Evolutionary conservation across 2,888 invertebrate species (phyloP).

Genomic region (Sphaeridia pumilis): DNA sequence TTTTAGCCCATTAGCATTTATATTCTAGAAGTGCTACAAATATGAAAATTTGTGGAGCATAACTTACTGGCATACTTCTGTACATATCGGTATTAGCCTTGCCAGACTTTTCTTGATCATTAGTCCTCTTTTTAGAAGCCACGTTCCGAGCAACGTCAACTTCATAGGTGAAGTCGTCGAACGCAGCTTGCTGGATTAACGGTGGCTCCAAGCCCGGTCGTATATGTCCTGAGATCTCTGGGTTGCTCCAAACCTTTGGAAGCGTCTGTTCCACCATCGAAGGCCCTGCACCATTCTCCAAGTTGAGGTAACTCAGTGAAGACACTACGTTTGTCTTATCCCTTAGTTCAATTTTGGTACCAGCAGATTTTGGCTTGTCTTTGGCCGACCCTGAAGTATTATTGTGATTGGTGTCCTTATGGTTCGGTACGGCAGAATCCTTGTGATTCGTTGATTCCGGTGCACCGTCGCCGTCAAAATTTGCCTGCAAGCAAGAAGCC

Average conservation of each 20-base stretch:
- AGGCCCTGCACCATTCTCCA: conserved; percentile 24
- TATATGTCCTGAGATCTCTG: conserved; percentile 45
- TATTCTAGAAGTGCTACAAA: not conserved
- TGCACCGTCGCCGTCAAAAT: not conserved
- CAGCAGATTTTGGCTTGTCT: not conserved
- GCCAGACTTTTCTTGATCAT: conserved; percentile 35
- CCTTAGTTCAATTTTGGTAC: conserved; percentile 21
- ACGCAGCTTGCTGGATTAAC: conserved; percentile 69
- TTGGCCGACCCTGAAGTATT: not conserved
- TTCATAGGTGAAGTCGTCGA: conserved; percentile 66
- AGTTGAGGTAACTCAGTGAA: conserved; percentile 34
- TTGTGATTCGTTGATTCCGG: too few relatives aligned
- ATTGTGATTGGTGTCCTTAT: not conserved
- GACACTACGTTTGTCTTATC: conserved; percentile 30
- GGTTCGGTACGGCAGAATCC: not conserved
- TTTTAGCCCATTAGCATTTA: too few relatives aligned
- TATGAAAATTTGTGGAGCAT: not conserved
- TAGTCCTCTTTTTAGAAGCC: conserved; percentile 47
- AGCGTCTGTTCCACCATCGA: conserved; percentile 39
- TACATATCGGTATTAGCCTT: conserved; percentile 27
- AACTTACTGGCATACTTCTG: conserved; percentile 36
- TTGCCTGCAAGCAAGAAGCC: not conserved
- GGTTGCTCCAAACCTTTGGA: conserved; percentile 64
- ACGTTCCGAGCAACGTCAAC: conserved; percentile 75
- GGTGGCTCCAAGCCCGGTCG: conserved; percentile 62